Percentiles rank a stretch among this genome's conserved stretches.
Evolutionary conservation across 2,888 invertebrate genomes (phyloP).

Genomic region (Scaptomyza caliginosa): DNA sequence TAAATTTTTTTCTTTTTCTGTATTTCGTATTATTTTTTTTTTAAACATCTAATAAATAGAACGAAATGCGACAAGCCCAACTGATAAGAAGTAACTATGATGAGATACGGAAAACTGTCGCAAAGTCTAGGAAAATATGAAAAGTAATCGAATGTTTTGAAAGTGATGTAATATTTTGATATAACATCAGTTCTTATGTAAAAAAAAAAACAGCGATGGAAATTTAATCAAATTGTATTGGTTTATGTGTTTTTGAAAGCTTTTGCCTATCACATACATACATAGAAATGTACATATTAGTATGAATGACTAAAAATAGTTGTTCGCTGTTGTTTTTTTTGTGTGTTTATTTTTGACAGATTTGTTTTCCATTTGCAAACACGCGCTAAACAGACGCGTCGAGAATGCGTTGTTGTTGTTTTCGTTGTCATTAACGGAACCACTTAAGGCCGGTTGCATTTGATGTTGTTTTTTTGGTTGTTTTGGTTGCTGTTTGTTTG

Average conservation of each 20-base stretch:
- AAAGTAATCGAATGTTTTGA: conserved; percentile 19
- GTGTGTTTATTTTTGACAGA: not conserved
- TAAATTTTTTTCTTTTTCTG: too few relatives aligned
- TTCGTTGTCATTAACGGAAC: conserved; percentile 21
- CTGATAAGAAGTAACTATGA: conserved; percentile 35
- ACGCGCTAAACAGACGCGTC: conserved; percentile 30
- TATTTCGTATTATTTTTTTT: conserved; percentile 38
- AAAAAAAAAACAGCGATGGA: too few relatives aligned
- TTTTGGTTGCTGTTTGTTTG: conserved; percentile 12
- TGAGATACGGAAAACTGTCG: conserved; percentile 14
- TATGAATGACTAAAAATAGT: conserved; percentile 8
- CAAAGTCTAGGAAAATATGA: not conserved
- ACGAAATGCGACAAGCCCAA: not conserved
- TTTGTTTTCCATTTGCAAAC: conserved; percentile 24
- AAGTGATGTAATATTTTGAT: too few relatives aligned
- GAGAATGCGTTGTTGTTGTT: conserved; percentile 13
- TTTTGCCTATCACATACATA: not conserved
- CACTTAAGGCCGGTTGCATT: conserved; percentile 29
- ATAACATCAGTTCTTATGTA: not conserved
- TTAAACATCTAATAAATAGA: conserved; percentile 58
- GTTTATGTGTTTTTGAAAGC: not conserved
- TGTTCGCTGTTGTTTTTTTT: not conserved
- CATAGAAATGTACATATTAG: too few relatives aligned
- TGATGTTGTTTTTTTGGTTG: conserved; percentile 2
- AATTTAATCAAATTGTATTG: too few relatives aligned